Conservation (phyloP, 2,113 vertebrate species). For the Chrysemys picta region DNA sequence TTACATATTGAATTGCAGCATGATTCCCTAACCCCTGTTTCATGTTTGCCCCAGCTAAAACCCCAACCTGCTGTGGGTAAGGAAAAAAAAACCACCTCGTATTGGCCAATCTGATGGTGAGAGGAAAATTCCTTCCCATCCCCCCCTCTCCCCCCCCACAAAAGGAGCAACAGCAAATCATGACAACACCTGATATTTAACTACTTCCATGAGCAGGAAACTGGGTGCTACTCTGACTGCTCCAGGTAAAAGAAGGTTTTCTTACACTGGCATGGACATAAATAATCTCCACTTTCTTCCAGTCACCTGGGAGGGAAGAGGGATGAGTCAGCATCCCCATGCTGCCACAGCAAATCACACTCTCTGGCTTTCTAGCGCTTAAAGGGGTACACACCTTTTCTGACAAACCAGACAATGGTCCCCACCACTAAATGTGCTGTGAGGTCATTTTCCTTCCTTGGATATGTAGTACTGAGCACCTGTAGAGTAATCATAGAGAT, state of each 20-base stretch:
- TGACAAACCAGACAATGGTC: background rate
- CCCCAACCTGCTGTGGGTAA: background rate
- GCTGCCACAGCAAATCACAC: background rate
- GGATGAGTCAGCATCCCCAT: background rate
- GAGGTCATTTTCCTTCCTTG: background rate
- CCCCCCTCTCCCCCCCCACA: no score
- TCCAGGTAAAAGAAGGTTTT: background rate
- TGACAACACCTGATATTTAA: background rate
- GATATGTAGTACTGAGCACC: background rate
- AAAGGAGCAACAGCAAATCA: background rate
- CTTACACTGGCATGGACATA: background rate
- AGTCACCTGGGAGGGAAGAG: background rate
- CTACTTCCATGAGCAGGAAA: background rate
- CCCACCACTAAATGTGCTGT: no score
- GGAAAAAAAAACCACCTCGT: no score
- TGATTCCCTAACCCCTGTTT: background rate
- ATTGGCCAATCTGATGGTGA: background rate
- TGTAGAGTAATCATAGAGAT: background rate
- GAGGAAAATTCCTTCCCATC: background rate
- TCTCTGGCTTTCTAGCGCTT: background rate
- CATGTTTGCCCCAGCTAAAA: background rate
- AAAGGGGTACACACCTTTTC: no score
- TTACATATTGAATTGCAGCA: background rate
- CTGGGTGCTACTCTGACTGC: background rate
- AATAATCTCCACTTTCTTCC: background rate